Base-by-base conservation (phyloP, 2,113 vertebrate species). In the Ornithorhynchus anatinus region DNA sequence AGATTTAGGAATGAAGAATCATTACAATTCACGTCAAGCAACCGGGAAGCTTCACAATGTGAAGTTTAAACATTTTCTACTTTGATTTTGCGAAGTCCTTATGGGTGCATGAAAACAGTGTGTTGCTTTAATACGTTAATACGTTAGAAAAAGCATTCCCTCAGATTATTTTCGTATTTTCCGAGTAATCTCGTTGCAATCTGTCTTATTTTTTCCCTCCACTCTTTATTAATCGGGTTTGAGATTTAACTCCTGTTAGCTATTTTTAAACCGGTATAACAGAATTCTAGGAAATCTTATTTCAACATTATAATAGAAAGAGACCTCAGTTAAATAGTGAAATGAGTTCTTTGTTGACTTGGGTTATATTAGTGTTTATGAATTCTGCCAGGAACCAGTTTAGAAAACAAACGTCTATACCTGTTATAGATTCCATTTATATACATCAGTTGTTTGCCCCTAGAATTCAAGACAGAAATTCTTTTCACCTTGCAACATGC, bases 401-500 rank as follows among this genome's bases (percentile, higher is more conserved):
- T 82, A 77, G 84, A 92, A 91, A 89, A 70, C 78, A 86, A 86
- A 86, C 17, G 72, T 89, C 89, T 83, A 82, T 87, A 88, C 31
- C 53, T 82, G 62, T 93, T 93, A 89, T 25, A 71, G 25, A 79
- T 69, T 77, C 77, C 84, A 91, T 92, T 91, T 89, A 85, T 89
- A 91, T 69, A 81, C 72, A 84, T 89, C 64, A 53, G 31, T 50
- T 76, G 68, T 78, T 84, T 29, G 59, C 52, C 35, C 42, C 19
- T 39, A 65, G 47, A 77, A 78, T 65, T 91, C 84, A 85, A 86
- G 84, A 69, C 77, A 40, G 65, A 82, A 78, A 37, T 83, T 51
- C 69, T 85, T 74, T 90, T 93, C 87, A 91, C 86, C 86, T 90
- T 90, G 89, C 73, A 84, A 91, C 74, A 84, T 90, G 84, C 53